These are phyloP conservation scores for Phylloscopus trochilus DNA, from an alignment of 2,113 vertebrate species.

Conservation along the genomic window DNA sequence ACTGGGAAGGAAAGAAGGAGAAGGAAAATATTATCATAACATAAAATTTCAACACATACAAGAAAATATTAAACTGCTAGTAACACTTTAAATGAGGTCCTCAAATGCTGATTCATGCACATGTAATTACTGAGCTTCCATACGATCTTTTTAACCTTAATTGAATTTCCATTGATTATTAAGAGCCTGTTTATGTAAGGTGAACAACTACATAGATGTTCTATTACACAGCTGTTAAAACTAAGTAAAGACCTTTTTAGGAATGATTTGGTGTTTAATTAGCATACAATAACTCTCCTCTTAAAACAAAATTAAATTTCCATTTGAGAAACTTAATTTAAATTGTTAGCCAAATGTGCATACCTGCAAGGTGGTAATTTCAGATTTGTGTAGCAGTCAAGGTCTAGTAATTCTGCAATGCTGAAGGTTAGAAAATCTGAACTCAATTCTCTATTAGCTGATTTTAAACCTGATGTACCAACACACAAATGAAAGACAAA, in stretches of 20 bases:
- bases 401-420: neutral
- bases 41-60: neutral
- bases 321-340: constrained; percentile 50
- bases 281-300: constrained; percentile 20
- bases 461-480: neutral
- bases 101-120: constrained; percentile 7
- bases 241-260: constrained; percentile 41
- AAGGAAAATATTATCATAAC: neutral
- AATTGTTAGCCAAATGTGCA: constrained; percentile 31
- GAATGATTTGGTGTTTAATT: constrained; percentile 56
- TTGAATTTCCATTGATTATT: constrained; percentile 38
- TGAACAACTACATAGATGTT: neutral
- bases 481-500: neutral
- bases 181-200: neutral
- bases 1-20: neutral
- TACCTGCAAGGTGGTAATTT: constrained; percentile 36
- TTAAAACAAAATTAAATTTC: constrained; percentile 62
- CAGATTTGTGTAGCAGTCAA: neutral
- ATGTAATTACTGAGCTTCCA: neutral
- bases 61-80: neutral
- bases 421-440: neutral
- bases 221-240: constrained; percentile 12
- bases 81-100: neutral
- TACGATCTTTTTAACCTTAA: constrained; percentile 14
- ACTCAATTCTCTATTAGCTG: neutral